phyloP scores from a whole-genome alignment of 2,113 vertebrate genomes.

The Colaptes auratus region DNA sequence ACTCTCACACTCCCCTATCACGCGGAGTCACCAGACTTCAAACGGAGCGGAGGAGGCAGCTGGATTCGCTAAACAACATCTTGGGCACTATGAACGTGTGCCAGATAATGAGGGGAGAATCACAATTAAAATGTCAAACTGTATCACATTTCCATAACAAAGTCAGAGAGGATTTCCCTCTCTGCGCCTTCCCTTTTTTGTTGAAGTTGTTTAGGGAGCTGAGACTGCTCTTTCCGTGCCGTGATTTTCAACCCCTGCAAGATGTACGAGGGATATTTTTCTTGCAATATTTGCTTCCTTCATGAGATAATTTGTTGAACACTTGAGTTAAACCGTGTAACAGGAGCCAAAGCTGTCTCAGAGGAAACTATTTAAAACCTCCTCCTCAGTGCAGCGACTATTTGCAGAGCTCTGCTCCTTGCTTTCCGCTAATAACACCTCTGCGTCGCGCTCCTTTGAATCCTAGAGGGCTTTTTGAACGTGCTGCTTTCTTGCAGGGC shows the following conservation, averaged over 20 bases:
- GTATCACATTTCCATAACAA: constrained; percentile 76
- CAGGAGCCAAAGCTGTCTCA: constrained; percentile 41
- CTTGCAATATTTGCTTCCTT: constrained; percentile 59
- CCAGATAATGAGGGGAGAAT: constrained; percentile 74
- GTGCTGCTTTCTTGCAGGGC: neutral
- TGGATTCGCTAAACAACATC: constrained; percentile 76
- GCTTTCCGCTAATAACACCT: constrained; percentile 5
- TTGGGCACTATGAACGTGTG: constrained; percentile 66
- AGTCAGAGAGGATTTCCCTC: constrained; percentile 73
- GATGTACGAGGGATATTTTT: constrained; percentile 41
- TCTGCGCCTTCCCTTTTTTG: constrained; percentile 61
- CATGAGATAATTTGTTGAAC: constrained; percentile 66
- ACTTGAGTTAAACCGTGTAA: constrained; percentile 56
- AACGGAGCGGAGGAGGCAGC: constrained; percentile 68
- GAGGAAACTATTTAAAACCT: constrained; percentile 50
- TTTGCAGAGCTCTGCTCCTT: constrained; percentile 18
- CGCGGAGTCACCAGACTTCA: constrained; percentile 63
- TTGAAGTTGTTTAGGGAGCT: constrained; percentile 62
- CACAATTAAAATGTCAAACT: constrained; percentile 77
- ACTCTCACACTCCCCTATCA: constrained; percentile 77
- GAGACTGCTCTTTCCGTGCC: constrained; percentile 42
- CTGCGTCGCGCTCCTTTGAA: neutral
- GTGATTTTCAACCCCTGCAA: constrained; percentile 38
- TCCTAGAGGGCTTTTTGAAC: neutral
- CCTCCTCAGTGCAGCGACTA: neutral